Base-by-base conservation (phyloP, 1,140 invertebrate genomes). In the Calliopsis andreniformis region DNA sequence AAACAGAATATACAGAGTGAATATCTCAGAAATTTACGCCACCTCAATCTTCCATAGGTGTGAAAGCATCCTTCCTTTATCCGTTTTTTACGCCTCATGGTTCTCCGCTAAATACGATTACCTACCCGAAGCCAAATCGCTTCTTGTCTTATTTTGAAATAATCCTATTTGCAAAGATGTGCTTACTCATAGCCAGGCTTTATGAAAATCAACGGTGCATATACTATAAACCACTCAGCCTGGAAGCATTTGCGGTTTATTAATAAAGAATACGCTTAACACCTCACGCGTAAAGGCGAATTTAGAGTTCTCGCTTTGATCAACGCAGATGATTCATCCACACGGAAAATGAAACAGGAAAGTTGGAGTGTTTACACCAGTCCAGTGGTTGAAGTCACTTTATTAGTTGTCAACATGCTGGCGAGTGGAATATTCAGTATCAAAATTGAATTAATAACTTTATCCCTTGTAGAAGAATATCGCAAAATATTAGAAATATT, bases 81-180 rank as follows among this genome's bases (percentile, higher is more conserved):
- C 47, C 32, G 6, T 14, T 39, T 67, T 14, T 20, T 2, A 6
- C 20, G 4, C 8, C 45, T 20, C 25, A 0, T 7, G 18, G 47
- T 25, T 39, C 16, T 51, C 3, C 30, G 32, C 4, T 25, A 59
- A 59, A 53, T 10, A 32, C 47, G 32, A 39, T 39, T 67, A 39
- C 32, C 30, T 16, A 16, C 20, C 10, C 1, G 47, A 25, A 28
- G 32, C 47, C 32, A 67, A 39, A 20, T 3, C 16, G 64, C 20
- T 28, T 18, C 16, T 5, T 47, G 16, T 12, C 64, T 67, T 67
- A 28, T 7, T 53, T 25, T 0, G 7, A 67, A 39, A 30, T 67
- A 67, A 67, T 67, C 64, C 32, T 39, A 18, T 67, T 67, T 53
- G 20, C 20, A 2, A 53, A 7, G 20, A 39, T 25, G 39, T 8